These are phyloP conservation scores for Colinus virginianus DNA, from an alignment of 2,113 vertebrate species.

Conservation along the genomic window DNA sequence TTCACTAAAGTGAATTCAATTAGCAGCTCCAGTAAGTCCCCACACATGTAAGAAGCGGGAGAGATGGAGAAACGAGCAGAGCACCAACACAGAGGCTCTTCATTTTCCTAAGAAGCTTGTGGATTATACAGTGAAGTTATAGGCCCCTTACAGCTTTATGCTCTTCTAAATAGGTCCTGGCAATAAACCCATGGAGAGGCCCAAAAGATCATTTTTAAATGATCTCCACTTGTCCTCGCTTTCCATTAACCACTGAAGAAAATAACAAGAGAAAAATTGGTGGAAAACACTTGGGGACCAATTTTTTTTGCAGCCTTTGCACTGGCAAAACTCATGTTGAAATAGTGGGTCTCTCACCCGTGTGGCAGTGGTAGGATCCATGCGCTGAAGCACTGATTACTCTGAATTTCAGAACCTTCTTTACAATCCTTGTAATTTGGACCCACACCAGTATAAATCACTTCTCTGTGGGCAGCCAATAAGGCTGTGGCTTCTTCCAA, in stretches of 20 bases:
- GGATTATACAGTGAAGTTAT: background rate
- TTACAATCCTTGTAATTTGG: conserved; percentile 51
- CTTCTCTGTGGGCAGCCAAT: conserved; percentile 55
- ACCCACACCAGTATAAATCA: conserved; percentile 58
- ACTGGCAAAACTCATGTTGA: conserved; percentile 16
- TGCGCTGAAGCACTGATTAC: background rate
- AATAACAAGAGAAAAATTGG: conserved; percentile 42
- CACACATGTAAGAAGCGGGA: too few relatives aligned
- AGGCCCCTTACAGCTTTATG: conserved; percentile 8
- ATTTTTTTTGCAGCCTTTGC: conserved; percentile 31
- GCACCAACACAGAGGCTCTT: background rate
- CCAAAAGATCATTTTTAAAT: conserved; percentile 64
- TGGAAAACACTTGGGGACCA: conserved; percentile 45
- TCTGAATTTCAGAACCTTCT: conserved; percentile 19
- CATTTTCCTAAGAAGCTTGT: conserved; percentile 1
- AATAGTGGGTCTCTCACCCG: background rate
- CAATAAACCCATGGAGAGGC: conserved; percentile 40
- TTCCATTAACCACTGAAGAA: conserved; percentile 57
- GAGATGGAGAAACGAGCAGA: background rate
- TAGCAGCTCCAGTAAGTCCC: background rate
- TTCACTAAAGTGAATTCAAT: conserved; percentile 74
- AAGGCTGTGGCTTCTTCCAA: conserved; percentile 15
- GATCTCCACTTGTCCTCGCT: conserved; percentile 62
- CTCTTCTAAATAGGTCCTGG: conserved; percentile 19
- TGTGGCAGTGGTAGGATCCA: background rate